Conservation (phyloP, 2,888 invertebrate genomes). For the Aphidius colemani region DNA sequence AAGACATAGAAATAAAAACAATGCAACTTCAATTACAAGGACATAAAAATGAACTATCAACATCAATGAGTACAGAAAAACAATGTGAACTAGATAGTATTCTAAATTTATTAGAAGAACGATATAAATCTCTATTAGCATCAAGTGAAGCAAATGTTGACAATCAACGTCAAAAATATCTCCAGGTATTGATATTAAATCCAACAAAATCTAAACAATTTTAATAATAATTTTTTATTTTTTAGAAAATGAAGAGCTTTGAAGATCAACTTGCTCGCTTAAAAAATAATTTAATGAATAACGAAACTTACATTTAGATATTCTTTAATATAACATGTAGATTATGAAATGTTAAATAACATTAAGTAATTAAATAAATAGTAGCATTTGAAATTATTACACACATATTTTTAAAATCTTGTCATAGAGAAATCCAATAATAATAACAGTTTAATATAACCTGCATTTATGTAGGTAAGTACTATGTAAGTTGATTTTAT, state of each 20-base stretch:
- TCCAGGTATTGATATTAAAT: slow-evolving; percentile 35
- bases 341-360: too few species aligned
- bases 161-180: slow-evolving; percentile 41
- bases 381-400: too few species aligned
- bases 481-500: neutral
- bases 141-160: slow-evolving; percentile 40
- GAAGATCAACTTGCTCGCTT: slow-evolving; percentile 38
- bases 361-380: too few species aligned
- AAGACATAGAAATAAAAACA: slow-evolving; percentile 44
- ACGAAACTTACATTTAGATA: slow-evolving; percentile 16
- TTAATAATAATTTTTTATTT: slow-evolving; percentile 19
- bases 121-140: slow-evolving; percentile 43
- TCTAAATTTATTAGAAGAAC: slow-evolving; percentile 42
- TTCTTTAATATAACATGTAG: too few species aligned
- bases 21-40: slow-evolving; percentile 45
- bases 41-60: slow-evolving; percentile 44
- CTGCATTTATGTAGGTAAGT: neutral
- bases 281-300: slow-evolving; percentile 30
- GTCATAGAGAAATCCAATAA: too few species aligned
- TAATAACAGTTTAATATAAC: neutral
- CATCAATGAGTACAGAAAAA: slow-evolving; percentile 42
- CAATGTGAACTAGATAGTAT: slow-evolving; percentile 43
- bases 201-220: neutral
- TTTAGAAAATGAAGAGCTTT: slow-evolving; percentile 39
- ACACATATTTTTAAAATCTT: too few species aligned